Base-by-base conservation (phyloP, 2,797 vertebrate species). In the Mionectes olivaceus region DNA sequence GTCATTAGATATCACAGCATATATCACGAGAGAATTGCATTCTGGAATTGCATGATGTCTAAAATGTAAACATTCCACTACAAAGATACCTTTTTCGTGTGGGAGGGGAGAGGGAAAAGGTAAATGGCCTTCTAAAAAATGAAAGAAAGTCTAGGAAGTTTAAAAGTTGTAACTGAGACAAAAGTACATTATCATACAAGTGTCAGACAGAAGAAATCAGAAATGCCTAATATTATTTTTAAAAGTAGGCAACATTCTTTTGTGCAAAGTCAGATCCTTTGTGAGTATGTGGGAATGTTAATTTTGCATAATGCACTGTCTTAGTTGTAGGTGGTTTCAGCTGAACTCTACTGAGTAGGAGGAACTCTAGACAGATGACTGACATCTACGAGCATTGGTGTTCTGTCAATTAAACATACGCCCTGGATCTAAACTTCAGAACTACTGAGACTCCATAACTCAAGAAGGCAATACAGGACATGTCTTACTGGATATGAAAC, bases 1-100 rank as follows among this genome's bases (percentile, higher is more conserved):
- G 82, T 93, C 78, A 95, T 97, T 97, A 96, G 53, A 57, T 93
- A 96, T 83, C 77, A 93, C 96, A 83, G 79, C 78, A 86, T 52
- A 95, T 96, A 94, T 96, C 90, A 91, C 70, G 76, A 68, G 65
- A 90, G 92, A 96, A 95, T 83, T 97, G 68, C 41, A 88, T 94
- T 74, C 87, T 80, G 28, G 44, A 68, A 91, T 87, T 49, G 88
- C 9, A 61, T 39, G 47, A 11, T 64, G 39, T 67, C 82, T 94
- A 83, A 95, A 95, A 75, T 7, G 35, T 60, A 94, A 88, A 70
- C 13, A 41, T 91, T 87, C 13, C 55, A 14, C 57, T 70, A 74
- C 33, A 92, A 90, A 90, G 49, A 43, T 53, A 47, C 13, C 73
- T 94, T 95, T 96, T 28, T 82, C 68, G 53, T 28, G 21, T 65